Percentiles rank a stretch among this genome's conserved stretches.
These are phyloP conservation scores for Pseudococcus viburni DNA, from an alignment of 2,888 invertebrate genomes.

Conservation along the genomic window DNA sequence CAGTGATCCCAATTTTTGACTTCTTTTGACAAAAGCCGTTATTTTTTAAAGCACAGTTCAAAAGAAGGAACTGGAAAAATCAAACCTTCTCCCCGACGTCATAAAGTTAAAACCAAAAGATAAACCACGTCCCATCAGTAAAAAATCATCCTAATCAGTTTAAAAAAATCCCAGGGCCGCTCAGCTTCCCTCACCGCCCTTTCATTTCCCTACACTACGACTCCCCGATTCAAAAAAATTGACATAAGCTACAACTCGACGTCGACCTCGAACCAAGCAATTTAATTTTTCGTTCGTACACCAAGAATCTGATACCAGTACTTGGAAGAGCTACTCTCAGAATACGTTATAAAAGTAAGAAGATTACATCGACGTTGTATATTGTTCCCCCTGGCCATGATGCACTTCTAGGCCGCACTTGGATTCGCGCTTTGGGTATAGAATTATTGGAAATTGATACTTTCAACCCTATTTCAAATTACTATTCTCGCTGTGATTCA, in stretches of 20 bases:
- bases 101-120: no score
- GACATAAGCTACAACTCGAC: neutral
- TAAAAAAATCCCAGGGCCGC: no score
- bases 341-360: neutral
- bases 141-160: no score
- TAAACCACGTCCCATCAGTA: no score
- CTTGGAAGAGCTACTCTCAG: neutral
- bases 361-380: neutral
- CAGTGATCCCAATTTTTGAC: no score
- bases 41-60: no score
- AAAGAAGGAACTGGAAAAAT: no score
- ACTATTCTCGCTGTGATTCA: neutral
- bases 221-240: no score
- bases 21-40: no score
- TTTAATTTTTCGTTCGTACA: neutral
- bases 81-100: no score
- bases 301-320: neutral
- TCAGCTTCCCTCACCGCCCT: no score
- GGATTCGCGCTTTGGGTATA: neutral
- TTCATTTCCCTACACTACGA: no score
- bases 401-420: neutral
- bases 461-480: neutral
- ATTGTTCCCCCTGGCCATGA: neutral
- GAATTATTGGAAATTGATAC: neutral
- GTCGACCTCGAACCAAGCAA: neutral